A percentile compares a stretch with the other conserved stretches of the same genome.
Conservation (phyloP, 2,888 invertebrate genomes). For the Ophion costatus region DNA sequence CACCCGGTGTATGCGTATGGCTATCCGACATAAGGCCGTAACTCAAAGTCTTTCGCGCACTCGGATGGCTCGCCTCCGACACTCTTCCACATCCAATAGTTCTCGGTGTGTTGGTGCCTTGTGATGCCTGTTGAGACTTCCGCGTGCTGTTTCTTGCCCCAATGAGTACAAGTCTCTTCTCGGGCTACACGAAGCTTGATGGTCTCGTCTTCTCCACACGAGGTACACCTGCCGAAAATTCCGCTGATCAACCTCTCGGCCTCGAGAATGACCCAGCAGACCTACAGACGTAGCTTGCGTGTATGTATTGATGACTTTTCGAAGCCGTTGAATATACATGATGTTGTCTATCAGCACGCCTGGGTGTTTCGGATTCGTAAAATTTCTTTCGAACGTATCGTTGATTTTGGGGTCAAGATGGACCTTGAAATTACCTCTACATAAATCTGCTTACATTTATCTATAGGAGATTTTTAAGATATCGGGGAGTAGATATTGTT, state of each 20-base stretch:
- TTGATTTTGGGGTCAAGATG: no score
- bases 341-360: not conserved
- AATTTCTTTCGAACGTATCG: not conserved
- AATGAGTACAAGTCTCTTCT: slow-evolving; percentile 21
- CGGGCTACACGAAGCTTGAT: slow-evolving; percentile 11
- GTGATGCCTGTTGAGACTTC: slow-evolving; percentile 34
- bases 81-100: not conserved
- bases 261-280: slow-evolving; percentile 41
- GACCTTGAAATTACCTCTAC: no score
- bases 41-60: not conserved
- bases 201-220: slow-evolving; percentile 12
- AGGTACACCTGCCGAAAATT: slow-evolving; percentile 66
- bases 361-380: not conserved
- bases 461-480: not conserved
- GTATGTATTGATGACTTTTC: not conserved
- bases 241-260: slow-evolving; percentile 51
- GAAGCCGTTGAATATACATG: not conserved
- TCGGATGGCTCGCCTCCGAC: not conserved
- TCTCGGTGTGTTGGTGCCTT: not conserved
- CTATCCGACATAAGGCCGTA: slow-evolving; percentile 3
- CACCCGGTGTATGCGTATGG: slow-evolving; percentile 2
- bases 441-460: no score
- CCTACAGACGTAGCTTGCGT: slow-evolving; percentile 1
- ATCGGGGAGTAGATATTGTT: not conserved
- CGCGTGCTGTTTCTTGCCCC: slow-evolving; percentile 42